These are phyloP conservation scores for Quadroppia sp. DNA, from an alignment of 2,888 invertebrate species.

Conservation along the genomic window DNA sequence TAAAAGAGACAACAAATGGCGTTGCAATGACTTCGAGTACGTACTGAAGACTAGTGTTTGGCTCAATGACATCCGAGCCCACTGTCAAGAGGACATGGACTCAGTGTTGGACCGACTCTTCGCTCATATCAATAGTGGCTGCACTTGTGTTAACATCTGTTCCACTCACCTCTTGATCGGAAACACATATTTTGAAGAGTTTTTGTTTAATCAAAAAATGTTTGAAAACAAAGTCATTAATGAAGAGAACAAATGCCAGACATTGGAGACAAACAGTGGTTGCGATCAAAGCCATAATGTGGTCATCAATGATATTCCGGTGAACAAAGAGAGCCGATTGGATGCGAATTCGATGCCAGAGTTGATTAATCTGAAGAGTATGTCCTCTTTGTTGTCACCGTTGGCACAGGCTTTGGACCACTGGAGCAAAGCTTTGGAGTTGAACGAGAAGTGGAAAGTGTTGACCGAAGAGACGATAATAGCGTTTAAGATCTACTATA, in stretches of 20 bases:
- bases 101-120: not conserved
- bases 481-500: not conserved
- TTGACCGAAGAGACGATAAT: constrained; percentile 6
- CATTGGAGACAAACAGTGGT: not conserved
- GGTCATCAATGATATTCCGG: not conserved
- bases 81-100: not conserved
- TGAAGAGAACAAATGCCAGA: not conserved
- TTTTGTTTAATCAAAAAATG: not conserved
- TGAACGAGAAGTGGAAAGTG: not conserved
- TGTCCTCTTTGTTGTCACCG: not conserved
- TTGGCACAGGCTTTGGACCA: not conserved
- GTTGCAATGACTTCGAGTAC: not conserved
- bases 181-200: constrained; percentile 17
- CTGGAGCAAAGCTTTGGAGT: constrained; percentile 9
- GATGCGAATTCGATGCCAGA: not conserved
- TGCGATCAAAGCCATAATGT: not conserved
- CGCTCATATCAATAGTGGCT: not conserved
- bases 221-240: constrained; percentile 14
- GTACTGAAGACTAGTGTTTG: not conserved
- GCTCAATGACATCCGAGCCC: not conserved
- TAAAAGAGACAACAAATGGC: not conserved
- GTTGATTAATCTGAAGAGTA: constrained; percentile 4
- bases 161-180: not conserved
- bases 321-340: constrained; percentile 11
- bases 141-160: constrained; percentile 7